Evolutionary conservation across 2,797 vertebrate species (phyloP), one percentile per base, ranked within the genome.

Genomic region (Chromobotia macracanthus): DNA sequence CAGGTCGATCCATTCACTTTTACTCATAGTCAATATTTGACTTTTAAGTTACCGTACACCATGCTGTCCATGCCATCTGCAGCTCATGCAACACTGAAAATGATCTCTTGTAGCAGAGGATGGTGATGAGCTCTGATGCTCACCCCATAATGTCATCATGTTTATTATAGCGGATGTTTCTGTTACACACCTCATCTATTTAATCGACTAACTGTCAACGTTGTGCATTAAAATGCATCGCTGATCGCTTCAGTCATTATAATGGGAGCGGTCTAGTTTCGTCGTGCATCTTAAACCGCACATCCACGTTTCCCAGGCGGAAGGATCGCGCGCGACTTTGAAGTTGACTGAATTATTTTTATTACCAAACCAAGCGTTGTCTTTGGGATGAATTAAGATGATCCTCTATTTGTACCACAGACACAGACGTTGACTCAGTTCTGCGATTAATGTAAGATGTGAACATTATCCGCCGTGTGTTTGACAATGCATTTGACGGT

Each of bases 21-120:
- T 51, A 61, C 55, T 61, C 41, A 19, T 75, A 31, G 73, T 75
- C 73, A 66, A 55, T 44, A 55, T 66, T 67, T 77, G 75, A 69
- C 53, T 35, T 23, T 28, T 10, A 68, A 46, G 38, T 21, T 67
- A 53, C 19, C 38, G 6, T 38, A 64, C 58, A 64, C 58, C 58
- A 44, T 56, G 64, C 35, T 58, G 64, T 38, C 19, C n/a, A 23
- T n/a, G 61, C 9, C 21, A 8, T 28, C 21, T 55, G 16, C 12
- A 68, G 53, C 53, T 56, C 25, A 25, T 41, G 11, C 12, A 58
- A n/a, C 64, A 67, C 67, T 46, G 56, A 35, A 31, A 7, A 19
- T 50, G 18, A 23, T 66, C 64, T 41, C 16, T 7, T 61, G 13
- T 31, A 12, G 31, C 15, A 50, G 35, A 31, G 41, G 61, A 55